Evolutionary conservation across 2,888 invertebrate genomes (phyloP).

Genomic region (Caenorhabditis wallacei): DNA sequence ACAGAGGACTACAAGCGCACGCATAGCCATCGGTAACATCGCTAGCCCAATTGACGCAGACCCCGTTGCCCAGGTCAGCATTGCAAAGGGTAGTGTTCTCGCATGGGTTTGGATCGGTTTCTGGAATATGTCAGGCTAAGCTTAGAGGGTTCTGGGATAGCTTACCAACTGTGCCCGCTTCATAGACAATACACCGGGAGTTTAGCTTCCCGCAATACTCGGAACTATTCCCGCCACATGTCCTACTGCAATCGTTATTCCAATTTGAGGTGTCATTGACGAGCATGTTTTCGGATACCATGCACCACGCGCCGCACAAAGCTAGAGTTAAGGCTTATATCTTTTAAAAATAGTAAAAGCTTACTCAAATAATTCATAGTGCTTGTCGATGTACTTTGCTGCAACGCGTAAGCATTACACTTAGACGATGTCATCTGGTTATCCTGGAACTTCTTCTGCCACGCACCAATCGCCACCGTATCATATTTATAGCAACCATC

Average conservation of each 20-base stretch:
- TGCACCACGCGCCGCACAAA: constrained; percentile 53
- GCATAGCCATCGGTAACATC: constrained; percentile 33
- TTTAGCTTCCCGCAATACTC: constrained; percentile 46
- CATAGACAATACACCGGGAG: constrained; percentile 43
- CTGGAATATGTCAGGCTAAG: constrained; percentile 29
- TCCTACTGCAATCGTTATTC: constrained; percentile 33
- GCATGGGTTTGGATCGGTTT: constrained; percentile 45
- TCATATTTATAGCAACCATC: constrained; percentile 44
- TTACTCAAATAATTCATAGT: constrained; percentile 43
- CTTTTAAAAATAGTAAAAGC: background rate
- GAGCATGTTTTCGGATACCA: constrained; percentile 14
- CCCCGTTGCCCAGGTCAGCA: constrained; percentile 29
- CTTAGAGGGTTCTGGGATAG: background rate
- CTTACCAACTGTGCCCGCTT: constrained; percentile 24
- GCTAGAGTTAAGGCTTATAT: constrained; percentile 9
- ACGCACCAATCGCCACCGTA: background rate
- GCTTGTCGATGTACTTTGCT: background rate
- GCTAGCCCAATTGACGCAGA: constrained; percentile 36
- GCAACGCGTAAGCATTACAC: constrained; percentile 36
- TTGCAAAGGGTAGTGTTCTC: constrained; percentile 22
- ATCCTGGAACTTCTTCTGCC: constrained; percentile 30
- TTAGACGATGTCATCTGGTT: constrained; percentile 31
- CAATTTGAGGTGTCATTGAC: constrained; percentile 5
- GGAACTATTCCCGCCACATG: constrained; percentile 46
- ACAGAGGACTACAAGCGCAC: constrained; percentile 44